Evolutionary conservation across 2,888 invertebrate species (phyloP).

Genomic region (Acleris literana): DNA sequence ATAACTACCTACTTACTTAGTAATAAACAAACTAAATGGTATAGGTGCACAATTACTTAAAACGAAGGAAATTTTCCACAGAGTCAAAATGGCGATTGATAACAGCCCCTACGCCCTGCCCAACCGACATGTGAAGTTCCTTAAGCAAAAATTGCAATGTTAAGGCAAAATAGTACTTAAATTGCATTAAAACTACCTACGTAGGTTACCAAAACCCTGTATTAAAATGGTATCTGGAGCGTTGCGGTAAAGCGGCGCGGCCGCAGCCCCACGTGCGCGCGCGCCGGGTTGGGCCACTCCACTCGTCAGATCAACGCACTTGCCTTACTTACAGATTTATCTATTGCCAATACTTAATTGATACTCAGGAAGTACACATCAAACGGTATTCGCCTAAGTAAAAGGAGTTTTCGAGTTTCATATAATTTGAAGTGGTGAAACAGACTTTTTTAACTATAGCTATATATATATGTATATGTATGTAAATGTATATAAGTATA

Average conservation of each 20-base stretch:
- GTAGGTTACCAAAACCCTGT: slow-evolving; percentile 1
- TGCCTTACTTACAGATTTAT: slow-evolving; percentile 8
- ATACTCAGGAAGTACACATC: slow-evolving; percentile 18
- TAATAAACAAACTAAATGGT: no score
- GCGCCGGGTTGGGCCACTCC: slow-evolving; percentile 14
- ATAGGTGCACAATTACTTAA: no score
- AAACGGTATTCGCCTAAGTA: not conserved
- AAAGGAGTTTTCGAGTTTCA: not conserved
- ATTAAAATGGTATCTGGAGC: slow-evolving; percentile 28
- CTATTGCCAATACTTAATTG: slow-evolving; percentile 18
- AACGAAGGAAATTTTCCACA: no score
- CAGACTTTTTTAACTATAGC: not conserved
- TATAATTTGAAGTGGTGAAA: not conserved
- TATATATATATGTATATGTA: no score
- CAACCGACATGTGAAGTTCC: no score
- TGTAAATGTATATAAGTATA: no score
- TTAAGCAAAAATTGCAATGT: no score
- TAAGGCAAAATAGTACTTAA: no score
- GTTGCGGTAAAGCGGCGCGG: slow-evolving; percentile 33
- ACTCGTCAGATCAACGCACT: slow-evolving; percentile 15
- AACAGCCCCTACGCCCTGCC: no score
- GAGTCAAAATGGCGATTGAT: no score
- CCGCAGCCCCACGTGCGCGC: slow-evolving; percentile 8
- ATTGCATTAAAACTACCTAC: no score
- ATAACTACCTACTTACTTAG: no score